Evolutionary conservation across 2,888 invertebrate genomes (phyloP), one percentile per base, ranked within the genome.

Genomic region (Parascotia fuliginaria): DNA sequence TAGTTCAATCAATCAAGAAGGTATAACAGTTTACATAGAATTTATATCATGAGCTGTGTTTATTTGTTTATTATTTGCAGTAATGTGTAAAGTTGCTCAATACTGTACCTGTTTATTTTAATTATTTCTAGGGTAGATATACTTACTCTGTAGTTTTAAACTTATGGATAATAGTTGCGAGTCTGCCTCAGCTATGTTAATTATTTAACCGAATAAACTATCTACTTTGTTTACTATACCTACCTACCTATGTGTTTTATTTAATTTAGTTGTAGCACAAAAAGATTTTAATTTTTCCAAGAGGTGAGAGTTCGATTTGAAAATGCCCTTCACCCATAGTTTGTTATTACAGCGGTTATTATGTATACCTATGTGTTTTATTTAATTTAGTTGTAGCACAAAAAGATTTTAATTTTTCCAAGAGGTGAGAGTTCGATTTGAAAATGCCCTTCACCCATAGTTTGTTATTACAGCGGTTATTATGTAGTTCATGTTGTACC

Each of bases 91-190:
- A 37, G 38, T 58, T 63, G 73, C 74, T 74, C 74, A 70, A 67
- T 63, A 31, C 59, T 63, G 73, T 74, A 70, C 73, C 74, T 74
- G 70, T 69, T 65, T 67, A 55, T 53, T 66, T 69, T 64, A 53
- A 42, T 61, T 46, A 46, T 48, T 43, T 32, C 22, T 42, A 12
- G 22, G 14, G 27, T 43, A 44, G 22, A 9, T 53, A 46, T 31
- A 28, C 47, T 19, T 19, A 19, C 19, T 6, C 44, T 40, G 4
- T 12, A 48, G 61, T 61, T 64, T 41, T 39, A 59, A 58, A 53
- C 58, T 49, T 13, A 55, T 41, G 36, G 37, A 28, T 46, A 38
- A 43, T 36, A 53, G 63, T 43, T 52, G 36, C 37, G 28, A 48
- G 27, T 54, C 50, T 63, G 58, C 53, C 57, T 55, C 60, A 55